These are phyloP conservation scores for Cotesia chilonis DNA, from an alignment of 1,140 invertebrate genomes.

Conservation along the genomic window DNA sequence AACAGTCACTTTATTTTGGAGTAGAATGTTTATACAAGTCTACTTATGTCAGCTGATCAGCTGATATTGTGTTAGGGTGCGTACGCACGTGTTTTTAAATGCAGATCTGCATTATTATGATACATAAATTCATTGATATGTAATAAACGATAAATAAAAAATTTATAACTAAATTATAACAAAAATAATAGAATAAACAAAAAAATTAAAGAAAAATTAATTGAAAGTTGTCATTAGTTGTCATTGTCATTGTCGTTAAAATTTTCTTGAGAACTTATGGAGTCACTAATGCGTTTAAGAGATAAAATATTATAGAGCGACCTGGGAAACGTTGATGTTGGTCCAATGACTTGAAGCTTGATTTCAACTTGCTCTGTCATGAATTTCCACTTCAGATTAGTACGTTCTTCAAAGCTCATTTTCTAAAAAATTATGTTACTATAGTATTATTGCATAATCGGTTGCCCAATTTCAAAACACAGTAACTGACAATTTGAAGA, in stretches of 20 bases:
- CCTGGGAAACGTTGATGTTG: constrained; percentile 46
- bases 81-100: not conserved
- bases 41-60: constrained; percentile 18
- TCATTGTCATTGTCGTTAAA: not conserved
- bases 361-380: constrained; percentile 49
- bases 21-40: not conserved
- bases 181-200: not conserved
- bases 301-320: constrained; percentile 59
- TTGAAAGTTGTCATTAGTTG: not conserved
- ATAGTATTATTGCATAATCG: no score
- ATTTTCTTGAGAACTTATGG: constrained; percentile 30
- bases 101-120: not conserved
- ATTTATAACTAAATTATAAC: not conserved
- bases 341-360: constrained; percentile 57
- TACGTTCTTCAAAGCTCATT: constrained; percentile 49
- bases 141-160: no score
- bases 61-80: constrained; percentile 15
- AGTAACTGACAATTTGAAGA: no score
- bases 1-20: not conserved
- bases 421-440: constrained; percentile 36
- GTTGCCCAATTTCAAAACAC: no score
- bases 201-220: not conserved
- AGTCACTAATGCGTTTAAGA: constrained; percentile 37
- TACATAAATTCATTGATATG: no score
- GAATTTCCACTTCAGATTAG: constrained; percentile 54